These are phyloP conservation scores for Loriculus beryllinus DNA, from an alignment of 2,797 vertebrate species.

Conservation along the genomic window DNA sequence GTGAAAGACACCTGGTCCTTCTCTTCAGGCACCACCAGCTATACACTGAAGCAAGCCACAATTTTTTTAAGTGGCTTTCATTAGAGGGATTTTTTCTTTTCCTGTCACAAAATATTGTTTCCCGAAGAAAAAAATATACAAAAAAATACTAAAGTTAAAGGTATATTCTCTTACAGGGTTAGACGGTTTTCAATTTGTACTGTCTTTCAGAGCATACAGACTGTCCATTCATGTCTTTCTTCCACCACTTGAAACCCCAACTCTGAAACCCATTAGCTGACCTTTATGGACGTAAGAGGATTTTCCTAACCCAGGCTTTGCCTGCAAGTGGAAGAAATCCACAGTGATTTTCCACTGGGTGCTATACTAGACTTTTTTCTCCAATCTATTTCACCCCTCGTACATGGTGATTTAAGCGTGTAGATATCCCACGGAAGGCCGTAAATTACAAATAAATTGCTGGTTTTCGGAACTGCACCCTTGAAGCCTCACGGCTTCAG, in stretches of 20 bases:
- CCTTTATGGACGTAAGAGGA: neutral
- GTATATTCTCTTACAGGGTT: neutral
- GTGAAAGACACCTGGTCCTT: neutral
- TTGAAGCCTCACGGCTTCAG: neutral
- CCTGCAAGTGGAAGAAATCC: neutral
- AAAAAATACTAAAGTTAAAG: neutral
- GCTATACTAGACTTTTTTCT: neutral
- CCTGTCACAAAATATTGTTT: neutral
- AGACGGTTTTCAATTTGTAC: neutral
- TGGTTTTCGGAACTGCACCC: rapidly evolving
- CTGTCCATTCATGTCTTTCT: neutral
- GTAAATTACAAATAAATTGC: rapidly evolving
- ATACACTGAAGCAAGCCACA: neutral
- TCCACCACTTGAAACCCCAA: neutral
- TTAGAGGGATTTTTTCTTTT: neutral
- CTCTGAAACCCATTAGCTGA: neutral
- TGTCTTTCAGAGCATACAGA: neutral
- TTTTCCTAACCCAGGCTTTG: neutral
- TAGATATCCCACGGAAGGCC: rapidly evolving
- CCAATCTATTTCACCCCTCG: neutral
- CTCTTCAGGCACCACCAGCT: neutral
- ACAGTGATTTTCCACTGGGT: neutral
- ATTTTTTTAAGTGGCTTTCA: neutral
- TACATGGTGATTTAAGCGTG: rapidly evolving
- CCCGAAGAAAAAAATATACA: neutral